Percentiles rank a stretch among this genome's conserved stretches.
These are phyloP conservation scores for Anoplolepis gracilipes DNA, from an alignment of 1,140 invertebrate species.

Conservation along the genomic window DNA sequence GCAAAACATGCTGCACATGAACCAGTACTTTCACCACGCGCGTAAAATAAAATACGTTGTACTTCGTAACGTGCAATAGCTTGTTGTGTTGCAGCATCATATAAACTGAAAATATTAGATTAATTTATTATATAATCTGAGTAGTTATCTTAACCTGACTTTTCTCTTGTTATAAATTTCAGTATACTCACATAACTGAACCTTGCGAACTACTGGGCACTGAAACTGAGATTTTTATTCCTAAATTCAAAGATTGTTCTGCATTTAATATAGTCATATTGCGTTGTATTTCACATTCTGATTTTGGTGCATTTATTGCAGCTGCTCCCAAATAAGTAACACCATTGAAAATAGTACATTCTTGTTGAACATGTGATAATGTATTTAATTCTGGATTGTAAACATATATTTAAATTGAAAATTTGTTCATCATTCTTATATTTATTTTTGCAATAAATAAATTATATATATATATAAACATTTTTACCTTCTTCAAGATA, in stretches of 20 bases:
- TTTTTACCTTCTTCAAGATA: slow-evolving; percentile 89
- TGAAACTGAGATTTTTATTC: slow-evolving; percentile 95
- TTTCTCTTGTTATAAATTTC: background rate
- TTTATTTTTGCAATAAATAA: background rate
- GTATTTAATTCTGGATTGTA: slow-evolving; percentile 77
- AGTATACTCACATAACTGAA: slow-evolving; percentile 90
- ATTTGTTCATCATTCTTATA: background rate
- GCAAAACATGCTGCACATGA: slow-evolving; percentile 97
- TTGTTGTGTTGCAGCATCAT: slow-evolving; percentile 93
- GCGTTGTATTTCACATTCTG: slow-evolving; percentile 97
- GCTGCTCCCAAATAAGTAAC: slow-evolving; percentile 98
- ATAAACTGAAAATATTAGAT: slow-evolving; percentile 88
- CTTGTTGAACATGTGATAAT: slow-evolving; percentile 93
- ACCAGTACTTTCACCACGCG: slow-evolving; percentile 94
- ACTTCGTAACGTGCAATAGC: slow-evolving; percentile 96
- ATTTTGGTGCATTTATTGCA: slow-evolving; percentile 96
- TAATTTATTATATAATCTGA: background rate
- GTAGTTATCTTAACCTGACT: background rate
- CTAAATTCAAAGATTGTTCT: slow-evolving; percentile 88
- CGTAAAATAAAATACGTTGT: slow-evolving; percentile 97
- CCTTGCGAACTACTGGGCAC: slow-evolving; percentile 96
- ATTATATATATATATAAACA: slow-evolving; percentile 7
- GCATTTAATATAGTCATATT: slow-evolving; percentile 97
- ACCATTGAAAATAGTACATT: slow-evolving; percentile 96
- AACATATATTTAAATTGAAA: slow-evolving; percentile 41